A percentile compares a stretch with the other conserved stretches of the same genome.
phyloP scores from a whole-genome alignment of 2,888 invertebrate species.

The Hecatera dysodea region DNA sequence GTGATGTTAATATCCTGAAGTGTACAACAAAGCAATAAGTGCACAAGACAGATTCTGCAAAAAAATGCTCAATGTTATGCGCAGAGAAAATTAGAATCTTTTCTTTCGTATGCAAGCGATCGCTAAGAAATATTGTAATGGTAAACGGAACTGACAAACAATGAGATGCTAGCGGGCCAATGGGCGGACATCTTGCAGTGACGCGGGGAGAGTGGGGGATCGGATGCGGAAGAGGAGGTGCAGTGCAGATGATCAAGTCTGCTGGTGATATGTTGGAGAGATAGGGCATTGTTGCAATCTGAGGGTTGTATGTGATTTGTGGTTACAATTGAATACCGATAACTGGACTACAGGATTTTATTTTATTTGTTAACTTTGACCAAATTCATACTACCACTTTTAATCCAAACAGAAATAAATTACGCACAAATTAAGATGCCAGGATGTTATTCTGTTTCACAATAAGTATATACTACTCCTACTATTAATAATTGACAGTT shows the following conservation, averaged over 20 bases:
- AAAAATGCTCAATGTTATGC: conserved; percentile 1
- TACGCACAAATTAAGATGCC: not conserved
- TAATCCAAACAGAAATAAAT: not conserved
- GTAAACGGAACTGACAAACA: conserved; percentile 52
- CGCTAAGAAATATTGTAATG: conserved; percentile 50
- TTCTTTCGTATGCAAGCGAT: conserved; percentile 25
- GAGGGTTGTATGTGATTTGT: not conserved
- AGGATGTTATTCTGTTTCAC: not conserved
- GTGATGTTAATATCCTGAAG: not conserved
- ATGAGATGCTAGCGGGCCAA: conserved; percentile 31
- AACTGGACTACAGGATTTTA: not conserved
- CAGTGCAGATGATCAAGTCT: conserved; percentile 7
- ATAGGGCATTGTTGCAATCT: too few relatives aligned
- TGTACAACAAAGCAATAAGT: not conserved
- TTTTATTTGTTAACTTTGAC: not conserved
- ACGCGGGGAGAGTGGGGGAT: conserved; percentile 16
- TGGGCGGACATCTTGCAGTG: conserved; percentile 48
- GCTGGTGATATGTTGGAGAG: not conserved
- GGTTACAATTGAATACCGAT: not conserved
- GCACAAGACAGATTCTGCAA: not conserved
- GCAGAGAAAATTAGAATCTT: not conserved
- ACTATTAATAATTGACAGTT: too few relatives aligned
- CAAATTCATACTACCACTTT: not conserved
- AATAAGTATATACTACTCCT: not conserved
- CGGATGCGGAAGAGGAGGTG: conserved; percentile 22